Evolutionary conservation across 2,797 vertebrate species (phyloP), one percentile per base, ranked within the genome.

Genomic region (Pterois miles): DNA sequence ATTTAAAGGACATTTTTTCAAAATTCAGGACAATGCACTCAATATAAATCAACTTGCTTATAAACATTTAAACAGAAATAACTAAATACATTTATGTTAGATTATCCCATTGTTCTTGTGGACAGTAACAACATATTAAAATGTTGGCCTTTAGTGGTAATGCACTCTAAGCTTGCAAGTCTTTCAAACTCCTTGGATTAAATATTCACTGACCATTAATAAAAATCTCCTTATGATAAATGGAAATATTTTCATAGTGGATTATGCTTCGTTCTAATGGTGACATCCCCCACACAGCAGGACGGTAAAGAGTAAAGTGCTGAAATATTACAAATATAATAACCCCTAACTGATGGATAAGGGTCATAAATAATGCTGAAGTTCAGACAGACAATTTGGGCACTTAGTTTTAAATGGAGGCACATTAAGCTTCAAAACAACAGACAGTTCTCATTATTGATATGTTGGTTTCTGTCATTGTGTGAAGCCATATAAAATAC

Each of bases 141-240:
- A 71, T 16, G 33, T 13, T 59, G 4, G 48, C 16, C 53, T 67
- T 43, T 5, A 34, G 12, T 4, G 33, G 9, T 34, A 63, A 54
- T 76, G 60, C 52, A 48, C 48, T 71, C 54, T 52, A 57, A 60
- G n/a, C 43, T 71, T 22, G 27, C 54, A 81, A 69, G 60, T 75
- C 65, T 82, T 64, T 65, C 68, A 76, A 83, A 82, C 67, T 87
- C 62, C 59, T 64, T 29, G 74, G 84, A 91, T 92, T 91, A 89
- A 65, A 90, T 73, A 85, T 91, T 93, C 90, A 87, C 80, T 80
- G 86, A 76, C 88, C 94, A 95, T 95, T 94, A 94, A 95, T 94
- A 95, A 80, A 91, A 96, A 96, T 95, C 94, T 96, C 90, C 91
- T 94, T 95, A 94, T 53, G 70, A 92, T 89, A 95, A 94, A 95